These are phyloP conservation scores for Diachrysia chrysitis DNA, from an alignment of 2,888 invertebrate genomes.

Conservation along the genomic window DNA sequence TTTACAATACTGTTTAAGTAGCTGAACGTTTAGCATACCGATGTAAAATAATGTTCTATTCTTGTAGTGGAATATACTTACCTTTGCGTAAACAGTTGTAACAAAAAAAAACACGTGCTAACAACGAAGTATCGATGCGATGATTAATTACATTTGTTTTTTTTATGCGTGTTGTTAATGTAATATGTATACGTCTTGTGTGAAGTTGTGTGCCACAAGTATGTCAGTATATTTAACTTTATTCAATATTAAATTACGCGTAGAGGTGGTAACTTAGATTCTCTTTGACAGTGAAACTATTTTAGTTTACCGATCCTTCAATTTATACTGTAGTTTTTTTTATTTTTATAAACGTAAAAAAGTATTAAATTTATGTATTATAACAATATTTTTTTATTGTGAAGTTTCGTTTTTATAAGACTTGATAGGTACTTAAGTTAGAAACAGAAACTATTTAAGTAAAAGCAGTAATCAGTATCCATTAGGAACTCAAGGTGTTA, in stretches of 20 bases:
- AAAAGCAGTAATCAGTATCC: neutral
- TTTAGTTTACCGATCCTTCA: neutral
- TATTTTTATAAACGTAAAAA: neutral
- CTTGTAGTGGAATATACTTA: constrained; percentile 10
- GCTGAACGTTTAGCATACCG: constrained; percentile 23
- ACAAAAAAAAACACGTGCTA: constrained; percentile 2
- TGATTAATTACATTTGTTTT: constrained; percentile 1
- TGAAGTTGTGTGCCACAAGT: neutral
- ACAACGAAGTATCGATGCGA: constrained; percentile 9
- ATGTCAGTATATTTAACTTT: no score
- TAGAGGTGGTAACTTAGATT: neutral
- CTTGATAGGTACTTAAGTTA: neutral
- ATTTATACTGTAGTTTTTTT: neutral
- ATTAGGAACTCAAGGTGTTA: neutral
- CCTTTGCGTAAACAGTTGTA: constrained; percentile 8
- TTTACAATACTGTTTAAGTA: constrained; percentile 36
- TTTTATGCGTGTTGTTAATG: neutral
- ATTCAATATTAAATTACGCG: neutral
- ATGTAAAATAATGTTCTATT: constrained; percentile 30
- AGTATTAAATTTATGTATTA: neutral
- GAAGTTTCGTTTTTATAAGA: neutral
- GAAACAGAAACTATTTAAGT: neutral
- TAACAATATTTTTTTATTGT: neutral
- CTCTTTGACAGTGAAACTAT: neutral
- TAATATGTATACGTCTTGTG: no score